Conservation (phyloP, 1,140 invertebrate genomes). For the Babylonia areolata region DNA sequence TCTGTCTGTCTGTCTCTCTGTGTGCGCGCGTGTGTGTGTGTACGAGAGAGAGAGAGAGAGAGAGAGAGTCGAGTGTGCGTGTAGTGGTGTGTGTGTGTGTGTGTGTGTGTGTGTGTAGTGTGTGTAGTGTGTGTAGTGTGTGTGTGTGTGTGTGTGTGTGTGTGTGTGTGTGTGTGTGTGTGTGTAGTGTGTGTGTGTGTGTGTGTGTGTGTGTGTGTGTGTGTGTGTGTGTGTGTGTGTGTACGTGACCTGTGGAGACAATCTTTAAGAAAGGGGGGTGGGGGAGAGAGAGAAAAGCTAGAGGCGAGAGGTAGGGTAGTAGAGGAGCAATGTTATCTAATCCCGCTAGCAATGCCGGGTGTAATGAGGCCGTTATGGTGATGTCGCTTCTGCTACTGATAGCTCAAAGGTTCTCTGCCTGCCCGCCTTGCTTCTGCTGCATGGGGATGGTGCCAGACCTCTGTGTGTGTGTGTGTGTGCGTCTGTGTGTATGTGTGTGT, state of each 20-base stretch:
- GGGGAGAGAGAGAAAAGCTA: no score
- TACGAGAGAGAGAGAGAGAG: neutral
- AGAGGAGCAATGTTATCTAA: no score
- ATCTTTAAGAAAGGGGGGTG: no score
- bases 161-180: neutral
- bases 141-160: conserved; percentile 5
- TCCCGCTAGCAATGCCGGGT: neutral
- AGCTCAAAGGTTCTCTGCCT: neutral
- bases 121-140: neutral
- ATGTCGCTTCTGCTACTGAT: no score
- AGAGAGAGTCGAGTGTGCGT: neutral
- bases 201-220: neutral
- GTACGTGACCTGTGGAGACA: no score
- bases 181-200: neutral
- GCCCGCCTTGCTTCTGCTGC: no score
- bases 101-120: neutral
- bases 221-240: neutral
- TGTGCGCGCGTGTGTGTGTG: conserved; percentile 4
- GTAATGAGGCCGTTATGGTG: neutral
- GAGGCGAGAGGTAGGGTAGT: no score
- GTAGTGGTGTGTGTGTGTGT: neutral
- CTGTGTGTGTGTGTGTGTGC: no score
- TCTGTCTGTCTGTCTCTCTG: neutral
- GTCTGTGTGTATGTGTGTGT: no score
- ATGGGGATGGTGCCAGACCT: no score